Conservation (phyloP, 2,113 vertebrate genomes). For the Garra rufa region DNA sequence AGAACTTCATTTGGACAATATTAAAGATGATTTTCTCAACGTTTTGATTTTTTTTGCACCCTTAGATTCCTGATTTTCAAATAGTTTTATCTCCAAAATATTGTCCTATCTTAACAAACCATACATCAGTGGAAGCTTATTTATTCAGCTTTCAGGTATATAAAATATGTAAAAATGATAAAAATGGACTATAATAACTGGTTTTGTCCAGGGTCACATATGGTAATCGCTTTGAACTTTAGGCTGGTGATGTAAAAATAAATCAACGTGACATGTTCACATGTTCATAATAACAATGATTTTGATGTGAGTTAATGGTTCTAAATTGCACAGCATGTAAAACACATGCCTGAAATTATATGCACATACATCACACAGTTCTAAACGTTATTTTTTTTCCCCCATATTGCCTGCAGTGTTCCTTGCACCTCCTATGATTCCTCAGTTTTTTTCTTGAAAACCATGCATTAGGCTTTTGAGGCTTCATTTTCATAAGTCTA, state of each 20-base stretch:
- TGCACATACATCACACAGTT: not conserved
- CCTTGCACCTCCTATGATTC: not conserved
- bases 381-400: not conserved
- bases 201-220: too few species aligned
- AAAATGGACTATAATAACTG: too few species aligned
- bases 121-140: too few species aligned
- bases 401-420: not conserved
- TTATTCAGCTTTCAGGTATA: too few species aligned
- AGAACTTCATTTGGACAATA: too few species aligned
- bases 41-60: too few species aligned
- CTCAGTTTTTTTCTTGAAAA: not conserved
- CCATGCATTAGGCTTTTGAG: not conserved
- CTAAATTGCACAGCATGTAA: not conserved
- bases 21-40: too few species aligned
- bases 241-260: not conserved
- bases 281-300: not conserved
- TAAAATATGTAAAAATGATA: too few species aligned
- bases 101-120: too few species aligned
- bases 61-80: too few species aligned
- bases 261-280: not conserved
- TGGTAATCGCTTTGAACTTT: not conserved
- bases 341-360: not conserved
- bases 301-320: not conserved
- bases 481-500: too few species aligned
- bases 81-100: too few species aligned